phyloP scores from a whole-genome alignment of 2,797 vertebrate genomes.

The Alfaro cultratus region DNA sequence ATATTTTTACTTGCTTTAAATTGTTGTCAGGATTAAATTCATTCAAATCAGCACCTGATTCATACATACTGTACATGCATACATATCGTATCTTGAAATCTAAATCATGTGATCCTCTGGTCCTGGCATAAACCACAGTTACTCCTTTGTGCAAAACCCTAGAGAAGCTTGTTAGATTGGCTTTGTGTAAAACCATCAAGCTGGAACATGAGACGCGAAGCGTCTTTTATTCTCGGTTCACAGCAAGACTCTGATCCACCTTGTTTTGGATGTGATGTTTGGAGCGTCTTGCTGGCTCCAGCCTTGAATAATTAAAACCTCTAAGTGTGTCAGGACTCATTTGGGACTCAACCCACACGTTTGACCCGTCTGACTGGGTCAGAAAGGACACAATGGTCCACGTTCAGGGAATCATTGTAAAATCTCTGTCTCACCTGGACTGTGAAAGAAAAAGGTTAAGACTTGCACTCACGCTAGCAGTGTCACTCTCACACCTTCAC shows the following conservation, averaged over 20 bases:
- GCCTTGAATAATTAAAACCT: constrained; percentile 74
- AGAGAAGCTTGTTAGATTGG: constrained; percentile 69
- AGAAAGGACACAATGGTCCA: constrained; percentile 24
- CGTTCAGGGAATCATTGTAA: constrained; percentile 23
- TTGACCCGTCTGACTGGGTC: constrained; percentile 56
- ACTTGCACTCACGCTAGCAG: background rate
- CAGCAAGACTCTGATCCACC: constrained; percentile 51
- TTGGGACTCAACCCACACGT: constrained; percentile 44
- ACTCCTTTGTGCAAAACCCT: constrained; percentile 43
- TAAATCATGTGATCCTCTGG: constrained; percentile 24
- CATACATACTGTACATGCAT: background rate
- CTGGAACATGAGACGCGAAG: constrained; percentile 63
- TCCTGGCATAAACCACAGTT: constrained; percentile 61
- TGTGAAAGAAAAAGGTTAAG: background rate
- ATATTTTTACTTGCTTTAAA: background rate
- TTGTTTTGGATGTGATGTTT: constrained; percentile 50
- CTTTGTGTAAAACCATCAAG: constrained; percentile 67
- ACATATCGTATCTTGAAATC: constrained; percentile 1
- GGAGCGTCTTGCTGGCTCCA: constrained; percentile 43
- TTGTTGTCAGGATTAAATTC: background rate
- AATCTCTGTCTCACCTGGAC: constrained; percentile 1
- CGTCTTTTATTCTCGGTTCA: constrained; percentile 57
- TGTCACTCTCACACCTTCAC: background rate
- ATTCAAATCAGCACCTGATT: background rate
- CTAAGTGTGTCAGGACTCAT: constrained; percentile 61